A percentile compares a stretch with the other conserved stretches of the same genome.
Evolutionary conservation across 2,797 vertebrate genomes (phyloP).

Genomic region (Fundulus diaphanus): DNA sequence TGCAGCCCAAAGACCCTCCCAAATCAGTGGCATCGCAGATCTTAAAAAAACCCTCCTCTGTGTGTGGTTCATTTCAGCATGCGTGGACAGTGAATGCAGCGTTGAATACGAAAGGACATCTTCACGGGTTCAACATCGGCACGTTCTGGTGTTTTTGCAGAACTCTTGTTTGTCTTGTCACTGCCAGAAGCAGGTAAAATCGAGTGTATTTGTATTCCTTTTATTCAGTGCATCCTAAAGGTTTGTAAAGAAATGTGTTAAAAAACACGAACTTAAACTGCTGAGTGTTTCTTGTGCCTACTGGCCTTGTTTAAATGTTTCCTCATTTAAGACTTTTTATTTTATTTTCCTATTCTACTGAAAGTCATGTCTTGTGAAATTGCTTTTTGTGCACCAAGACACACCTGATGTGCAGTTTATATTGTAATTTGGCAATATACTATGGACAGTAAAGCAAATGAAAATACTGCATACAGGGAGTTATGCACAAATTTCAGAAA

Average conservation of each 20-base stretch:
- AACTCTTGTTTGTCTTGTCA: constrained; percentile 45
- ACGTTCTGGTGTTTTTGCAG: constrained; percentile 36
- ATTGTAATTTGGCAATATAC: not conserved
- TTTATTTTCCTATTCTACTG: not conserved
- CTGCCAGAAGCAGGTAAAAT: constrained; percentile 71
- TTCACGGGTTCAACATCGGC: constrained; percentile 51
- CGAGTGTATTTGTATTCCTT: not conserved
- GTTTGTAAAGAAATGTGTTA: not conserved
- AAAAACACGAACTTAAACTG: constrained; percentile 3
- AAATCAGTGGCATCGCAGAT: constrained; percentile 19
- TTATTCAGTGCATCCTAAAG: not conserved
- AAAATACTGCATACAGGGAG: not conserved
- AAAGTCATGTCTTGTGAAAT: not conserved
- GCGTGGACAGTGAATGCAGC: constrained; percentile 56
- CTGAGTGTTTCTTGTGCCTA: not conserved
- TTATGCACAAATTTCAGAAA: not conserved
- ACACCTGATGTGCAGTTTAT: not conserved
- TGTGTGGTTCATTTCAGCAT: constrained; percentile 29
- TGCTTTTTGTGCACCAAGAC: not conserved
- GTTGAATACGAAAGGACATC: constrained; percentile 63
- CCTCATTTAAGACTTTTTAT: not conserved
- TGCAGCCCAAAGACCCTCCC: constrained; percentile 53
- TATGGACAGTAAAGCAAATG: not conserved
- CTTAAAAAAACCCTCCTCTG: constrained; percentile 23
- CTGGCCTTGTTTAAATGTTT: not conserved